These are phyloP conservation scores for Bolinopsis microptera DNA, from an alignment of 37 sponge, comb jelly and placozoan genomes.

Conservation along the genomic window DNA sequence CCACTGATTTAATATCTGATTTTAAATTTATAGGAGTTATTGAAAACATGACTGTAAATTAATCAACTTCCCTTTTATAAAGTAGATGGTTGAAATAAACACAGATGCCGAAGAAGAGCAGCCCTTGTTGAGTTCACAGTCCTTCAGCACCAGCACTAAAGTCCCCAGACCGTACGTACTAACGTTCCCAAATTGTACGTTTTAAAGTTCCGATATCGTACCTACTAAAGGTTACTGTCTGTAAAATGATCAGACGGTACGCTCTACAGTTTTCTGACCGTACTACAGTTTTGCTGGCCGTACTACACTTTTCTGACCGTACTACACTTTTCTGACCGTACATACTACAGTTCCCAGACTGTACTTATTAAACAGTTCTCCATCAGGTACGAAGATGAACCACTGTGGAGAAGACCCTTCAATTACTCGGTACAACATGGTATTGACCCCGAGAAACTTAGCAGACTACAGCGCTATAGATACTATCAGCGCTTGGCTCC, in stretches of 20 bases:
- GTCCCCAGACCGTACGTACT: slow-evolving; percentile 55
- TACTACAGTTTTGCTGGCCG: too few relatives aligned
- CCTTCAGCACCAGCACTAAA: slow-evolving; percentile 63
- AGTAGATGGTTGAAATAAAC: not conserved
- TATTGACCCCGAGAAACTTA: slow-evolving; percentile 57
- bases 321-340: too few relatives aligned
- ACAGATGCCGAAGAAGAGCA: not conserved
- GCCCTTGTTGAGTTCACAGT: not conserved
- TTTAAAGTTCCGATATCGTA: too few relatives aligned
- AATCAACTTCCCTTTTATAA: too few relatives aligned
- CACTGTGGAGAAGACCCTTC: slow-evolving; percentile 47
- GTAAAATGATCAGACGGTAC: too few relatives aligned
- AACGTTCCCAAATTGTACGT: too few relatives aligned
- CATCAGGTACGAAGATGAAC: slow-evolving; percentile 52
- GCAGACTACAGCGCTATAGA: slow-evolving; percentile 60
- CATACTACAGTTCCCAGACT: slow-evolving; percentile 61
- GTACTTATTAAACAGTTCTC: not conserved
- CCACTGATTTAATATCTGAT: too few relatives aligned
- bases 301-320: too few relatives aligned
- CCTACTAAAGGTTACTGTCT: too few relatives aligned
- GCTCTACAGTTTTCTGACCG: too few relatives aligned
- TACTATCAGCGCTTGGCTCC: slow-evolving; percentile 53
- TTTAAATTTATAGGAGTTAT: too few relatives aligned
- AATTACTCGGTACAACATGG: slow-evolving; percentile 63
- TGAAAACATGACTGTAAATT: too few relatives aligned